Evolutionary conservation across 2,888 invertebrate species (phyloP), one percentile per base, ranked within the genome.

Genomic region (Chouioia cunea): DNA sequence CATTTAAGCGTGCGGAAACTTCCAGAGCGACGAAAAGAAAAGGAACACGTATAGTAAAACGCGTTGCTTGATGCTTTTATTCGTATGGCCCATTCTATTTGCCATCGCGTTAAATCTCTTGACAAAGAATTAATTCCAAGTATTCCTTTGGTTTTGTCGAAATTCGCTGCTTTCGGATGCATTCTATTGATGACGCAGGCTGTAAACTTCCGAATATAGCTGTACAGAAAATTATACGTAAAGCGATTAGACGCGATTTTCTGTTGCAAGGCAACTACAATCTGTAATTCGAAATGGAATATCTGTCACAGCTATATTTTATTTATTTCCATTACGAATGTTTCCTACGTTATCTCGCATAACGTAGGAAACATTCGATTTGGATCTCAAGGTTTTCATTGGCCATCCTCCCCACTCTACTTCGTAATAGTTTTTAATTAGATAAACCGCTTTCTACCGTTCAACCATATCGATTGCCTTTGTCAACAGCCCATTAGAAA

Each of bases 1-100:
- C n/a, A 62, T 27, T 18, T n/a, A n/a, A 27, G 20, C 8, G 3
- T 20, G 6, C 52, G 70, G 71, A 71, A 71, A 66, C 62, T 71
- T 71, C 71, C 62, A 66, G 22, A 14, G 10, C 47, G 47, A 6
- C 8, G 50, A 63, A 57, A 63, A 23, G 47, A 48, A 54, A 23
- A 2, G 20, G 14, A 15, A 48, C 58, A 52, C 23, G 23, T 46
- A 27, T 18, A 27, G 6, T 27, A 27, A 27, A 27, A 36, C 23
- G 14, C 36, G 36, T 4, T 2, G 16, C 43, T 36, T 18, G 2
- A 36, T 16, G 23, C 57, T 70, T 50, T 70, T 60, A 56, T 65
- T 48, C 20, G 53, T 43, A 48, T 59, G 59, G 54, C 58, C 65
- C 54, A 59, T 27, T 27, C 64, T 65, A 65, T 65, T 22, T 15